Evolutionary conservation across 1,140 invertebrate species (phyloP).

Genomic region (Neodiprion pinetum): DNA sequence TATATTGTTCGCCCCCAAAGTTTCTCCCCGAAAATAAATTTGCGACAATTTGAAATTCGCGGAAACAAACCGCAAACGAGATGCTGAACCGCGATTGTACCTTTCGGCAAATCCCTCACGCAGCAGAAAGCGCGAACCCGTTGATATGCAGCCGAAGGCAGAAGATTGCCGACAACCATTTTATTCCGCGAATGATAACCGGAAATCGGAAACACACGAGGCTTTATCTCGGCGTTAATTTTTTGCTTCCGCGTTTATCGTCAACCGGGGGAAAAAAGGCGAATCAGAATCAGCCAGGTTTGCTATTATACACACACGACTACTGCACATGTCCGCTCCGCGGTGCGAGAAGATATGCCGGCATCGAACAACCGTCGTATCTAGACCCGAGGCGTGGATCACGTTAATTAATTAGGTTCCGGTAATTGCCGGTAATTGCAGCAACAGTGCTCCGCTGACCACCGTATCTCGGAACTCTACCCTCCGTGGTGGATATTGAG

Average conservation of each 20-base stretch:
- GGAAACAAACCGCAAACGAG: too few species aligned
- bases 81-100: too few species aligned
- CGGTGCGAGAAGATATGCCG: not conserved
- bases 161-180: too few species aligned
- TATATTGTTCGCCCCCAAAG: too few species aligned
- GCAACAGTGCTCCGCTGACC: not conserved
- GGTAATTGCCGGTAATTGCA: conserved; percentile 7
- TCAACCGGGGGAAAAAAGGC: not conserved
- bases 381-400: not conserved
- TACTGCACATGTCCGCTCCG: not conserved
- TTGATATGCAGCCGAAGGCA: too few species aligned
- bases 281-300: not conserved
- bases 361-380: not conserved
- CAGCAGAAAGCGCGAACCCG: too few species aligned
- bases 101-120: too few species aligned
- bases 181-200: too few species aligned
- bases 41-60: too few species aligned
- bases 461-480: not conserved
- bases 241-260: not conserved
- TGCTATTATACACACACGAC: not conserved
- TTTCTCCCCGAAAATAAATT: too few species aligned
- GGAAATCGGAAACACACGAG: too few species aligned
- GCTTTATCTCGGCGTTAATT: not conserved
- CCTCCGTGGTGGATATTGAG: not conserved
- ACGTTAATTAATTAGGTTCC: not conserved